Conservation (phyloP, 2,797 vertebrate species). For the Cyclura pinguis region DNA sequence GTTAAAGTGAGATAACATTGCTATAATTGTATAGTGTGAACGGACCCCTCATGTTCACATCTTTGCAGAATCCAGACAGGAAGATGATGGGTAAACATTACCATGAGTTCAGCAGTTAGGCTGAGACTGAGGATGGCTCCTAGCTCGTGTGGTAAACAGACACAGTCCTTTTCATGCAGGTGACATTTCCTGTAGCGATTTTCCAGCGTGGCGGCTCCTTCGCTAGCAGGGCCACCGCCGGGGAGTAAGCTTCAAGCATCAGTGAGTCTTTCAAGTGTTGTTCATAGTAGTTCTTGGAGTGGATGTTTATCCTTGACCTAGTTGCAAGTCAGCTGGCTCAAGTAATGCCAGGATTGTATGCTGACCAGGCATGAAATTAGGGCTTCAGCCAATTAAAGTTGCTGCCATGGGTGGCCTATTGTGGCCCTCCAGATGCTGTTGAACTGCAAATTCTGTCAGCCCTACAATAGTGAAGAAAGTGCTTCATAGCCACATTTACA, state of each 20-base stretch:
- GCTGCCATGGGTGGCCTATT: not conserved
- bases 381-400: not conserved
- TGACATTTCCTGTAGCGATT: not conserved
- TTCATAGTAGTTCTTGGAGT: not conserved
- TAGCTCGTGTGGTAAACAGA: not conserved
- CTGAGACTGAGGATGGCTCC: not conserved
- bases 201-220: not conserved
- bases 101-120: not conserved
- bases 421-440: not conserved
- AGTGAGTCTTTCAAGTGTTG: not conserved
- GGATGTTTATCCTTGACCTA: not conserved
- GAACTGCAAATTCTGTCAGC: not conserved
- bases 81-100: not conserved
- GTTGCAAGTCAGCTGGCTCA: not conserved
- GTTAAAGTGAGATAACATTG: not conserved
- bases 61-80: not conserved
- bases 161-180: not conserved
- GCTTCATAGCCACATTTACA: not conserved
- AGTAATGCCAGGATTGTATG: not conserved
- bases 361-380: not conserved
- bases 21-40: no score
- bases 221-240: not conserved
- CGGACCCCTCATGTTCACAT: not conserved
- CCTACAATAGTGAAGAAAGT: not conserved
- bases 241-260: not conserved